Conservation (phyloP, 2,888 invertebrate species). For the Heliconius cydno region DNA sequence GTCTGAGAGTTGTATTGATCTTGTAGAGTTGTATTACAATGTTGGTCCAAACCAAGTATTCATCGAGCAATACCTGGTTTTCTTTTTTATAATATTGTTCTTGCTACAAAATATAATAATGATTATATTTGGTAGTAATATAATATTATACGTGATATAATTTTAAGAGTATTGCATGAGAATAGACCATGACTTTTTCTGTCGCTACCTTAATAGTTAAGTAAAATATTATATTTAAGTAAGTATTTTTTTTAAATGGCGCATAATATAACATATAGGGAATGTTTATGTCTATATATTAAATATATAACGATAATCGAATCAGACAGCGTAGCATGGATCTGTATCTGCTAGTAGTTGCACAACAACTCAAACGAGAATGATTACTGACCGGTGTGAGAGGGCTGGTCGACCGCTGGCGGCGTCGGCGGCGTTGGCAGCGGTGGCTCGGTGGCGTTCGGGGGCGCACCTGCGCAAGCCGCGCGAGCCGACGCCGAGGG, state of each 20-base stretch:
- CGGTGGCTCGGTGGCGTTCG: conserved; percentile 71
- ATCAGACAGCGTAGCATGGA: background rate
- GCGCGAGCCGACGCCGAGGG: conserved; percentile 68
- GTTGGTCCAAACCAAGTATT: background rate
- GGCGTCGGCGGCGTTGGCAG: conserved; percentile 60
- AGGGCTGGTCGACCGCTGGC: conserved; percentile 61
- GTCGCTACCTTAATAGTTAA: background rate
- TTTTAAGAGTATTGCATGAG: background rate
- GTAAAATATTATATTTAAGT: background rate
- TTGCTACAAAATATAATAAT: no score
- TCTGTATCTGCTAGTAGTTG: background rate
- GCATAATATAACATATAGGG: background rate
- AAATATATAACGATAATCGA: background rate
- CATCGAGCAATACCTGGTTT: background rate
- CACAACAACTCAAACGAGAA: background rate
- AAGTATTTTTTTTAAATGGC: background rate
- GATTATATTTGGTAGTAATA: no score
- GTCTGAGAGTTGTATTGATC: conserved; percentile 52
- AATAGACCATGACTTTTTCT: background rate
- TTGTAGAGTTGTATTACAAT: conserved; percentile 32
- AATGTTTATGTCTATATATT: no score
- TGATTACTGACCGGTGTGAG: conserved; percentile 71
- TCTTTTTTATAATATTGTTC: no score
- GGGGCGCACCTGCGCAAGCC: conserved; percentile 75
- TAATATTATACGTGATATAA: background rate